Percentiles rank a stretch among this genome's conserved stretches.
phyloP scores from a whole-genome alignment of 2,888 invertebrate genomes.

The Drosophila mettleri region DNA sequence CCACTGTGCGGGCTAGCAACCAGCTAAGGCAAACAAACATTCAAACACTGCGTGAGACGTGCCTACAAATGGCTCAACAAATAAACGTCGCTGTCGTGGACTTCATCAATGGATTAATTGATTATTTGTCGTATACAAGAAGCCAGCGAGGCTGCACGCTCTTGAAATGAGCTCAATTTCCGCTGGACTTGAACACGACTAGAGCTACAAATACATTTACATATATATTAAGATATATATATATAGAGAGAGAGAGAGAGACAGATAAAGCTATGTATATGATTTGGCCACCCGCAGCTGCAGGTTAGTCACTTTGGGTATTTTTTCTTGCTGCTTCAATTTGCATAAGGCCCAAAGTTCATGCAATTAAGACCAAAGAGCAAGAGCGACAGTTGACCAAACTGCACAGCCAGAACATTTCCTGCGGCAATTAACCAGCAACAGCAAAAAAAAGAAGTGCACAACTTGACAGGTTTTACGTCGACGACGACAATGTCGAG shows the following conservation, averaged over 20 bases:
- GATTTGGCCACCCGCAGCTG: slow-evolving; percentile 68
- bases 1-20: slow-evolving; percentile 53
- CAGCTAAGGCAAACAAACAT: slow-evolving; percentile 32
- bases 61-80: slow-evolving; percentile 72
- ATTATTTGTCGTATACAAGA: slow-evolving; percentile 75
- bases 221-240: background rate
- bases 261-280: slow-evolving; percentile 46
- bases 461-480: slow-evolving; percentile 74
- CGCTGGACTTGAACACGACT: slow-evolving; percentile 52
- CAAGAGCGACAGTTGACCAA: slow-evolving; percentile 70
- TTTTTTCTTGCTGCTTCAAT: slow-evolving; percentile 33
- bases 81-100: slow-evolving; percentile 74
- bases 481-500: slow-evolving; percentile 35
- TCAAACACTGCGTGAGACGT: slow-evolving; percentile 57
- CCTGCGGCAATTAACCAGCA: slow-evolving; percentile 75
- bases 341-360: slow-evolving; percentile 74
- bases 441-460: slow-evolving; percentile 56
- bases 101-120: slow-evolving; percentile 83
- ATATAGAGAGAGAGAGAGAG: slow-evolving; percentile 24
- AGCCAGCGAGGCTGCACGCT: slow-evolving; percentile 42
- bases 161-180: slow-evolving; percentile 64
- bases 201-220: slow-evolving; percentile 37
- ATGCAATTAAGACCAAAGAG: slow-evolving; percentile 70
- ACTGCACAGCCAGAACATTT: slow-evolving; percentile 73
- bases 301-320: slow-evolving; percentile 56